Conservation (phyloP, 2,797 vertebrate genomes). For the Phrynocephalus guinanensis region DNA sequence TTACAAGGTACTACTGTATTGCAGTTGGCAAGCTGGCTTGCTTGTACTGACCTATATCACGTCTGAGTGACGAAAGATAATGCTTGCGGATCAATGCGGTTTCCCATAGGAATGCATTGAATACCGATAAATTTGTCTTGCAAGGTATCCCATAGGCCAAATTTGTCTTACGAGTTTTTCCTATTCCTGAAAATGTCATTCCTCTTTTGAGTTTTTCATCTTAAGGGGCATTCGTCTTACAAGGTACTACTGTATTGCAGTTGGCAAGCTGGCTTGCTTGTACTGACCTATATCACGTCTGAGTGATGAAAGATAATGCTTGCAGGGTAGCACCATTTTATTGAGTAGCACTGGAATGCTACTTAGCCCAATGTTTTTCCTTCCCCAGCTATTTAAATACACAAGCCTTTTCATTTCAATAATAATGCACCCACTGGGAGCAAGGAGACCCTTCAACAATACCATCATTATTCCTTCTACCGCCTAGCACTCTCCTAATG, state of each 20-base stretch:
- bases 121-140: too few species aligned
- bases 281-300: not conserved
- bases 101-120: too few species aligned
- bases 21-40: not conserved
- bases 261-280: not conserved
- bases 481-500: conserved; percentile 27
- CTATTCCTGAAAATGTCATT: too few species aligned
- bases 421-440: conserved; percentile 7
- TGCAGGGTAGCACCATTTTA: not conserved
- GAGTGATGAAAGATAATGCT: not conserved
- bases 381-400: not conserved
- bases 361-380: not conserved
- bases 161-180: too few species aligned
- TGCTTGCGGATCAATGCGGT: too few species aligned
- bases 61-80: not conserved
- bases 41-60: not conserved
- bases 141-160: too few species aligned
- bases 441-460: conserved; percentile 13
- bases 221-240: too few species aligned
- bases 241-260: too few species aligned
- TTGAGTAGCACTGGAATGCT: not conserved
- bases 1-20: too few species aligned
- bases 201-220: too few species aligned
- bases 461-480: not conserved
- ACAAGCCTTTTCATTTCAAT: conserved; percentile 16